phyloP scores from a whole-genome alignment of 2,797 vertebrate genomes.

The Rallus crepitans region DNA sequence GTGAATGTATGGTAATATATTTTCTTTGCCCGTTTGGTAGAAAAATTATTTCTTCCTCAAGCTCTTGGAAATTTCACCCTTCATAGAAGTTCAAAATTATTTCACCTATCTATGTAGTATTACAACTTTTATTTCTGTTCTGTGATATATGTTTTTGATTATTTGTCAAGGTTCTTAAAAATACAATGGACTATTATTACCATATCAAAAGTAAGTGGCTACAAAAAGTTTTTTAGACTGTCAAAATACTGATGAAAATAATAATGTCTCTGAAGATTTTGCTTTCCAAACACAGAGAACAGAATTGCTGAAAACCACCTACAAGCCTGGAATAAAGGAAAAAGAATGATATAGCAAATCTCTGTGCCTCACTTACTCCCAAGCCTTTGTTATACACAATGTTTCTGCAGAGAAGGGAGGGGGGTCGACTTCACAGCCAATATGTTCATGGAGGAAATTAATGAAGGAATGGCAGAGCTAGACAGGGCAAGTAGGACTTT shows the following conservation, averaged over 20 bases:
- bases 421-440: fast-evolving
- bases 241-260: background rate
- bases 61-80: background rate
- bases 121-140: background rate
- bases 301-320: background rate
- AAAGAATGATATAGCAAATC: background rate
- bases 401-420: background rate
- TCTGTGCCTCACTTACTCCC: background rate
- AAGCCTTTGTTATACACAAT: background rate
- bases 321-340: background rate
- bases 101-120: background rate
- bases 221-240: background rate
- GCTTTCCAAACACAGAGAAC: background rate
- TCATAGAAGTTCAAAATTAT: background rate
- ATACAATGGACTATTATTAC: background rate
- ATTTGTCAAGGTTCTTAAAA: background rate
- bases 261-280: background rate
- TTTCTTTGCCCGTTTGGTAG: background rate
- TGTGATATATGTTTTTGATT: background rate
- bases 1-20: background rate
- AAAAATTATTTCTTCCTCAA: background rate
- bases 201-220: background rate
- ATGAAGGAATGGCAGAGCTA: background rate
- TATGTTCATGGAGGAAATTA: background rate
- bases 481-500: background rate